Percentiles rank a stretch among this genome's conserved stretches.
Conservation (phyloP, 1,140 invertebrate species). For the Parasteatoda tepidariorum region DNA sequence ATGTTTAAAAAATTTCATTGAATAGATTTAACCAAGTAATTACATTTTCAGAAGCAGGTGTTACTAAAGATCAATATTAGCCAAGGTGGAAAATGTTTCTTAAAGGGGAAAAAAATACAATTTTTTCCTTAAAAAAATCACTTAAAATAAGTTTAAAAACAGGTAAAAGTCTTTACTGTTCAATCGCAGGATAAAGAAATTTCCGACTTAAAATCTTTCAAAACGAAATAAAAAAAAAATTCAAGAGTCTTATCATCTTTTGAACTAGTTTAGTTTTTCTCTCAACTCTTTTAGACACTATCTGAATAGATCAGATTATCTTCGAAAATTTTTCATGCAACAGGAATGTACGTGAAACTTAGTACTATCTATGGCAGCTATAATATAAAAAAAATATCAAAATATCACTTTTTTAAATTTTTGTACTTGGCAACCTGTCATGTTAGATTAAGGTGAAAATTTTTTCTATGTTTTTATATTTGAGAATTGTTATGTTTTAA, state of each 20-base stretch:
- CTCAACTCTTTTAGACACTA: not conserved
- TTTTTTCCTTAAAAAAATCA: not conserved
- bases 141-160: not conserved
- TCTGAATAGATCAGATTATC: slow-evolving; percentile 24
- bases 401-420: not conserved
- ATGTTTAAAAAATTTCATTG: too few relatives aligned
- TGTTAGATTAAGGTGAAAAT: not conserved
- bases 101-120: not conserved
- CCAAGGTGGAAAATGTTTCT: not conserved
- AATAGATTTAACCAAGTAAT: not conserved
- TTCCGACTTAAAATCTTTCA: not conserved
- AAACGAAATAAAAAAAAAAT: not conserved
- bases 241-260: not conserved
- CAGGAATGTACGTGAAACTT: not conserved
- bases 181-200: not conserved
- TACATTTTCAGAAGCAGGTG: slow-evolving; percentile 31
- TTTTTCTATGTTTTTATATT: not conserved
- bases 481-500: too few relatives aligned
- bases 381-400: not conserved
- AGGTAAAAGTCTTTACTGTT: not conserved
- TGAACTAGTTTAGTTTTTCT: not conserved
- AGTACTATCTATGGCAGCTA: not conserved
- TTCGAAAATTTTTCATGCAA: slow-evolving; percentile 10
- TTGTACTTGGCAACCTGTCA: not conserved
- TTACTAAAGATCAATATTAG: not conserved